These are phyloP conservation scores for Orycteropus afer DNA, from an alignment of 2,113 vertebrate genomes.

Conservation along the genomic window DNA sequence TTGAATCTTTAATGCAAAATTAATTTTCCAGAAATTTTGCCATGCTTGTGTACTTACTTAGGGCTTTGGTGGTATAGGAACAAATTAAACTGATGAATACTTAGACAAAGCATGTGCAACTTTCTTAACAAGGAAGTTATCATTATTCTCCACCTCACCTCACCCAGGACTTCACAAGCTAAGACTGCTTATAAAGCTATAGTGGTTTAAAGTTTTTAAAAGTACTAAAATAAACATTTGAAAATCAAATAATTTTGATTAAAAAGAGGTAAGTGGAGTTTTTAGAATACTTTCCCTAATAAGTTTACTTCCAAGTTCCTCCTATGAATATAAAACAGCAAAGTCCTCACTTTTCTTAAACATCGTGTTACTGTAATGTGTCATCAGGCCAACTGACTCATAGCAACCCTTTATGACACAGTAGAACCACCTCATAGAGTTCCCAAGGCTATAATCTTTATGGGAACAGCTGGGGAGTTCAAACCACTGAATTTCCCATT, in stretches of 20 bases:
- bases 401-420: too few species aligned
- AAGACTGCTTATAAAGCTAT: not conserved
- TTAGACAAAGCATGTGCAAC: not conserved
- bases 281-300: not conserved
- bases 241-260: not conserved
- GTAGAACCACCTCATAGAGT: not conserved
- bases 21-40: constrained; percentile 1
- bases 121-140: not conserved
- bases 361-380: not conserved
- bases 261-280: not conserved
- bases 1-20: constrained; percentile 25
- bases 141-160: not conserved
- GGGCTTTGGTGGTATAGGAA: not conserved
- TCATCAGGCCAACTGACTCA: not conserved
- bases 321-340: not conserved
- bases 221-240: not conserved
- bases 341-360: not conserved
- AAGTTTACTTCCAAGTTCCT: not conserved
- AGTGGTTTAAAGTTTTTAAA: not conserved
- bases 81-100: not conserved
- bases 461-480: too few species aligned
- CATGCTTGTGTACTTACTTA: not conserved
- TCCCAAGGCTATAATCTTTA: not conserved
- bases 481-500: too few species aligned
- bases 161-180: not conserved